Evolutionary conservation across 2,113 vertebrate species (phyloP).

Genomic region (Cnemophilus loriae): DNA sequence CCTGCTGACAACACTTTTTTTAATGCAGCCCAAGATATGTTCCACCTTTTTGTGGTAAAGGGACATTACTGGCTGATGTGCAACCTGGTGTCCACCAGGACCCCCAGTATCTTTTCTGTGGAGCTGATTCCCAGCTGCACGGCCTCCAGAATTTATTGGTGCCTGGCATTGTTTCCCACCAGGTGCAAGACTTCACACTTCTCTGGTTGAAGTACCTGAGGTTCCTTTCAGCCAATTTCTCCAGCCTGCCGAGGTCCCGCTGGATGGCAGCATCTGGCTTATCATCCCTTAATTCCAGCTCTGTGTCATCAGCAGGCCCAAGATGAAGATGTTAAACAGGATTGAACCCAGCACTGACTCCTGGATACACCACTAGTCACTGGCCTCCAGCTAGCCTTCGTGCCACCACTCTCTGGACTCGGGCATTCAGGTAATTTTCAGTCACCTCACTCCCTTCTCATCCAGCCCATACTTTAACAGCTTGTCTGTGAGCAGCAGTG

Average conservation of each 20-base stretch:
- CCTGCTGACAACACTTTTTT: not conserved
- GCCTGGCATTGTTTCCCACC: not conserved
- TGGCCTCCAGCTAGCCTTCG: not conserved
- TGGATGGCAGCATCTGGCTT: not conserved
- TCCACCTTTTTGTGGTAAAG: not conserved
- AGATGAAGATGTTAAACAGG: not conserved
- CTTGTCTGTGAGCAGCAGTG: not conserved
- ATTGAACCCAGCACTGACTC: not conserved
- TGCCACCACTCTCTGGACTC: not conserved
- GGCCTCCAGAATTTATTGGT: not conserved
- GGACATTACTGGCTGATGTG: not conserved
- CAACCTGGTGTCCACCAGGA: not conserved
- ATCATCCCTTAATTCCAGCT: not conserved
- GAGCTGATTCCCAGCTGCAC: not conserved
- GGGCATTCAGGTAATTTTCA: not conserved
- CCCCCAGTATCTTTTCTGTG: not conserved
- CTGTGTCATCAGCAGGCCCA: not conserved
- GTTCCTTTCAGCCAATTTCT: not conserved
- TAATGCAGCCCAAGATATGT: not conserved
- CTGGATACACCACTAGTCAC: not conserved
- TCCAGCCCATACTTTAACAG: not conserved
- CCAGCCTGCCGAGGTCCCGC: accelerated
- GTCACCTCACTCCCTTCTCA: not conserved
- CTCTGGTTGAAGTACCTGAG: not conserved
- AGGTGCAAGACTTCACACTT: not conserved